phyloP scores from a whole-genome alignment of 2,888 invertebrate species.

The Athalia circularis region DNA sequence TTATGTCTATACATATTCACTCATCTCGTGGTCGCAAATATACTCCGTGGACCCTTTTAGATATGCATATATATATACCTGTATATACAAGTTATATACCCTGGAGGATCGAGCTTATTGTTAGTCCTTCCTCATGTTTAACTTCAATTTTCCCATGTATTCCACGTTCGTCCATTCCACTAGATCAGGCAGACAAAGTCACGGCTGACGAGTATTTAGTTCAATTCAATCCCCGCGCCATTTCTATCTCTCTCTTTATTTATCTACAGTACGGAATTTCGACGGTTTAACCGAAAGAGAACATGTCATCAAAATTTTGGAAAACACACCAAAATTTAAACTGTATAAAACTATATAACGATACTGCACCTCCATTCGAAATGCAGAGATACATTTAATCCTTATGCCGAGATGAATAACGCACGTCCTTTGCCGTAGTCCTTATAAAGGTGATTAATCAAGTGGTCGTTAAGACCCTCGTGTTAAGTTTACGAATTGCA shows the following conservation, averaged over 20 bases:
- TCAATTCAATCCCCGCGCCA: slow-evolving; percentile 4
- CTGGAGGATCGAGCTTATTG: slow-evolving; percentile 27
- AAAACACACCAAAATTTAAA: too few relatives aligned
- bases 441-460: not conserved
- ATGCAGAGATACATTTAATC: not conserved
- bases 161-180: slow-evolving; percentile 22
- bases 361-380: too few relatives aligned
- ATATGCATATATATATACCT: not conserved
- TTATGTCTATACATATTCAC: not conserved
- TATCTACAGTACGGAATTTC: not conserved
- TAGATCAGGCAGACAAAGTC: slow-evolving; percentile 33
- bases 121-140: slow-evolving; percentile 31
- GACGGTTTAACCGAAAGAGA: not conserved
- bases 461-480: slow-evolving; percentile 5
- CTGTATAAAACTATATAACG: not conserved
- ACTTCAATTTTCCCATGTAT: slow-evolving; percentile 34
- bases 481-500: slow-evolving; percentile 1
- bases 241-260: not conserved
- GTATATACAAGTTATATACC: not conserved
- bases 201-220: slow-evolving; percentile 36
- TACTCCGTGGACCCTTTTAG: slow-evolving; percentile 7
- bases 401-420: not conserved
- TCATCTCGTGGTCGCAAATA: slow-evolving; percentile 26
- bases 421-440: not conserved
- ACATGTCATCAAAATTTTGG: not conserved